Evolutionary conservation across 1,140 invertebrate genomes (phyloP).

Genomic region (Ericerus pela): DNA sequence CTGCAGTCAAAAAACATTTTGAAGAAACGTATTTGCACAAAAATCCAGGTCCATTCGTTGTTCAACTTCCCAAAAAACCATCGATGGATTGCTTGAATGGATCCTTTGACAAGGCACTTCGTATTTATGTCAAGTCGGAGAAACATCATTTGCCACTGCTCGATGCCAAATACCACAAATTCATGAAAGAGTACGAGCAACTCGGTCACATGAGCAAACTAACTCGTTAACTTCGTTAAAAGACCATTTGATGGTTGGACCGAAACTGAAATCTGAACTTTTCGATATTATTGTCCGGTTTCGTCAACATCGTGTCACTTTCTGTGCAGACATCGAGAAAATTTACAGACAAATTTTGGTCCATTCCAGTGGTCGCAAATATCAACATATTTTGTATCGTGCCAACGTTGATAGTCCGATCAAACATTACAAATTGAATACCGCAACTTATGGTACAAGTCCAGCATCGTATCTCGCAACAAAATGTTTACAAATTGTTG

Average conservation of each 20-base stretch:
- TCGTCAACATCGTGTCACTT: constrained; percentile 23
- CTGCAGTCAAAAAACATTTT: too few species aligned
- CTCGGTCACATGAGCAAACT: too few species aligned
- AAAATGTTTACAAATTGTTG: constrained; percentile 26
- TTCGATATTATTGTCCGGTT: constrained; percentile 27
- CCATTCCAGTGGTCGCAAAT: constrained; percentile 22
- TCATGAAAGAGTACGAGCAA: too few species aligned
- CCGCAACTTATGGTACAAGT: constrained; percentile 30
- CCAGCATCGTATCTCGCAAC: constrained; percentile 28
- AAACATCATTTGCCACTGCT: too few species aligned
- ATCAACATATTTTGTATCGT: constrained; percentile 24
- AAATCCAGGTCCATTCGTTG: too few species aligned
- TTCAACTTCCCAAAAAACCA: too few species aligned
- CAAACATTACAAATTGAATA: constrained; percentile 25
- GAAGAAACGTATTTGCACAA: too few species aligned
- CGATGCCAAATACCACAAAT: too few species aligned
- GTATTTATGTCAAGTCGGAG: too few species aligned
- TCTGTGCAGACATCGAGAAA: constrained; percentile 30
- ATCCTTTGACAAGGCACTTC: too few species aligned
- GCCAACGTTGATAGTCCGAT: constrained; percentile 18
- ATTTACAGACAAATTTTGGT: constrained; percentile 30
- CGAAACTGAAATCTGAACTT: constrained; percentile 24
- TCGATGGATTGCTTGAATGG: too few species aligned
- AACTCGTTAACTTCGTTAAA: constrained; percentile 25
- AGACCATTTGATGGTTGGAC: constrained; percentile 23